phyloP scores from a whole-genome alignment of 2,113 vertebrate genomes.

The Hippolais icterina region DNA sequence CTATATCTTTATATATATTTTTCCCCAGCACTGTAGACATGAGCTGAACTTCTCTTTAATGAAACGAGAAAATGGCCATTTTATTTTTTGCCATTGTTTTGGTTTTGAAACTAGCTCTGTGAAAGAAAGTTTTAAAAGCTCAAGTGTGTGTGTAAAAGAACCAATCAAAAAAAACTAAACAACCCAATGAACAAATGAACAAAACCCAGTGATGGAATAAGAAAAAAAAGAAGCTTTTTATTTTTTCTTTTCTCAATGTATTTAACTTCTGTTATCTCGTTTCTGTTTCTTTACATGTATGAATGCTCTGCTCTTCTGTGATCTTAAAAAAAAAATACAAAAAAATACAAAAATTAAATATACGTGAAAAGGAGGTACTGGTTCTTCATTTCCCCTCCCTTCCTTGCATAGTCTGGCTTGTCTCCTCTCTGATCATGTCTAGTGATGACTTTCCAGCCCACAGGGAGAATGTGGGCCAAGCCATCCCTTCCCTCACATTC shows the following conservation, averaged over 20 bases:
- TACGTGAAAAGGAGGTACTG: slow-evolving; percentile 73
- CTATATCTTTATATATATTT: slow-evolving; percentile 79
- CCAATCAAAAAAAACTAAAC: neutral
- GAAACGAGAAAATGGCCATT: slow-evolving; percentile 73
- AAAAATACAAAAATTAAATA: slow-evolving; percentile 79
- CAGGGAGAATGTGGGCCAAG: rapidly evolving
- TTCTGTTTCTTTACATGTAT: slow-evolving; percentile 83
- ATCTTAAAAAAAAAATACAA: slow-evolving; percentile 76
- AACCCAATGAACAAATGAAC: slow-evolving; percentile 12
- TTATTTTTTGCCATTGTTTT: slow-evolving; percentile 71
- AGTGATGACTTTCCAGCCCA: neutral
- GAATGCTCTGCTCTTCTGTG: slow-evolving; percentile 85
- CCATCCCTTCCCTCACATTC: neutral
- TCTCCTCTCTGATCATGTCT: neutral
- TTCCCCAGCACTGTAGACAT: slow-evolving; percentile 78
- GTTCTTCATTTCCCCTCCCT: slow-evolving; percentile 58
- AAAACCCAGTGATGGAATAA: slow-evolving; percentile 27
- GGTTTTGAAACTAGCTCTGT: slow-evolving; percentile 73
- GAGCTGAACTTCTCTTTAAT: slow-evolving; percentile 76
- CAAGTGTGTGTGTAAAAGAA: slow-evolving; percentile 70
- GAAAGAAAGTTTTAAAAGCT: slow-evolving; percentile 68
- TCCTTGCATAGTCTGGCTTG: neutral
- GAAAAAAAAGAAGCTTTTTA: slow-evolving; percentile 62
- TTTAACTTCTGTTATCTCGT: slow-evolving; percentile 82
- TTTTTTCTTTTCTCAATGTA: slow-evolving; percentile 77